Evolutionary conservation across 2,888 invertebrate genomes (phyloP), one percentile per base, ranked within the genome.

Genomic region (Clostera curtula): DNA sequence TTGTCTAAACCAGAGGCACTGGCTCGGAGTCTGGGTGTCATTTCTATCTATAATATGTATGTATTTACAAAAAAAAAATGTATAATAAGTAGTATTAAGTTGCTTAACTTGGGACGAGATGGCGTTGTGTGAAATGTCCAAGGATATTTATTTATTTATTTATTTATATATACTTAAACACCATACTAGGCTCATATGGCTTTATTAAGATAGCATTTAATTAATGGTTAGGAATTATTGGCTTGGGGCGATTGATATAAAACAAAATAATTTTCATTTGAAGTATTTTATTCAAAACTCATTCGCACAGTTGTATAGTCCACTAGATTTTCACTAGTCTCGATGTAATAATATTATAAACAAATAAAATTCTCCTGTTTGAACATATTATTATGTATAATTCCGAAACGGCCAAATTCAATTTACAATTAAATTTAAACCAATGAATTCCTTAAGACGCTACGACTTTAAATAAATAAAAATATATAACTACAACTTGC

Each of bases 381-480:
- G 47, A 36, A 49, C 40, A 47, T 52, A 53, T 50, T 45, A 62
- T 55, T 51, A 46, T 49, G 37, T 50, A 53, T 36, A 49, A 47
- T 58, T 56, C 53, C 51, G 46, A 51, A 61, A 54, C 40, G 49
- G 39, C 51, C 47, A 51, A 54, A 54, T 56, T 56, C 58, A 58
- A 63, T 54, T 51, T 49, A 56, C 59, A 60, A 61, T 57, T 59
- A 60, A 63, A 62, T 58, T 62, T 58, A 49, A 61, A 50, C 43
- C 47, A 55, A 56, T 50, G 43, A 38, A 48, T 50, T 61, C 71
- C 75, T 69, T 70, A n/a, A n/a, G n/a, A n/a, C n/a, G 64, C 73
- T 79, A 82, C 62, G 69, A 76, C 64, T 72, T 77, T 74, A 76
- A 83, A 82, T 82, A 83, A 83, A 82, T 82, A 79, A 79, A 66